These are phyloP conservation scores for Pterophyllum scalare DNA, from an alignment of 2,113 vertebrate genomes.

Conservation along the genomic window DNA sequence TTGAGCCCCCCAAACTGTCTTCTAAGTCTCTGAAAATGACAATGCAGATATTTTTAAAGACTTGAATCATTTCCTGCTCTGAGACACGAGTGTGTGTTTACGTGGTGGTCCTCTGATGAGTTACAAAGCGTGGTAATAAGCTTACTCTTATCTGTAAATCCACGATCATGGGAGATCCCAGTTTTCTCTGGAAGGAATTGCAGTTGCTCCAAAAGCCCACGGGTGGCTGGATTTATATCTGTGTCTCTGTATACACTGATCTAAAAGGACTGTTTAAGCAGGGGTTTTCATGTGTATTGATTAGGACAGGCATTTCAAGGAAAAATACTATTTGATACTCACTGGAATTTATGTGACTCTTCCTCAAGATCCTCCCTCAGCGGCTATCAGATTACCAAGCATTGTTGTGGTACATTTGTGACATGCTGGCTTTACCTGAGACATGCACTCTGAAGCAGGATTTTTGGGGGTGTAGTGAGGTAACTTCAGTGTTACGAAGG, in stretches of 20 bases:
- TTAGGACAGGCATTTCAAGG: background rate
- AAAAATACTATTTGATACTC: constrained; percentile 10
- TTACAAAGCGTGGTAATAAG: background rate
- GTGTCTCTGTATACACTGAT: background rate
- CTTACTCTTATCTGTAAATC: constrained; percentile 13
- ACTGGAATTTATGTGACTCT: background rate
- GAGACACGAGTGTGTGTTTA: background rate
- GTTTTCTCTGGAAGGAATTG: background rate
- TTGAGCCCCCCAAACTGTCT: background rate
- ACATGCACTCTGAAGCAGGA: background rate
- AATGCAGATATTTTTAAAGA: background rate
- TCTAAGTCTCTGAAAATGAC: background rate
- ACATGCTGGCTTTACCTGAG: background rate
- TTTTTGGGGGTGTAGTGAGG: background rate
- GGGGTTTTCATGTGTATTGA: background rate
- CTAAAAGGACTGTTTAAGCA: background rate
- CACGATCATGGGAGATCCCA: background rate
- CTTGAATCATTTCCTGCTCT: background rate
- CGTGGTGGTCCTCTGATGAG: background rate
- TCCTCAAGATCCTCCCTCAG: background rate
- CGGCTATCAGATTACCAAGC: background rate
- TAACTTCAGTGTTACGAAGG: background rate
- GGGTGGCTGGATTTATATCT: background rate
- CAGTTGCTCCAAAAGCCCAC: background rate
- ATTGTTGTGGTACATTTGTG: background rate